A percentile compares a stretch with the other conserved stretches of the same genome.
Evolutionary conservation across 1,140 invertebrate species (phyloP).

Genomic region (Chironomus striatipennis): DNA sequence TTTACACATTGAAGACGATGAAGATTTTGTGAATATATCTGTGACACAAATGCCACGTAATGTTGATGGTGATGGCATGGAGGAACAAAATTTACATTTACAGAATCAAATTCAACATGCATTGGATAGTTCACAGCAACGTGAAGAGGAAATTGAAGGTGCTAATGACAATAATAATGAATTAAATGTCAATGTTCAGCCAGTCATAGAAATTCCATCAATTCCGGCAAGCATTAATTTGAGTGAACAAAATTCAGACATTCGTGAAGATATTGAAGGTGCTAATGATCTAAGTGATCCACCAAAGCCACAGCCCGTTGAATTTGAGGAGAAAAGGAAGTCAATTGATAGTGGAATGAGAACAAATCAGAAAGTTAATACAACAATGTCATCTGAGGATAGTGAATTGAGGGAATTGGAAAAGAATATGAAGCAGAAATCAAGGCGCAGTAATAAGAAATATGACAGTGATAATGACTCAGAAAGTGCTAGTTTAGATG

Average conservation of each 20-base stretch:
- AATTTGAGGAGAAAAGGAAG: not conserved
- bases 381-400: not conserved
- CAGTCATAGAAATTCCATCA: not conserved
- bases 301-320: not conserved
- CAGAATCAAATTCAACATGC: constrained; percentile 25
- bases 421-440: constrained; percentile 31
- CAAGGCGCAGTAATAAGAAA: constrained; percentile 25
- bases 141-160: constrained; percentile 48
- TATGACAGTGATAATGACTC: constrained; percentile 26
- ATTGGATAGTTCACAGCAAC: constrained; percentile 37
- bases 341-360: not conserved
- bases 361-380: not conserved
- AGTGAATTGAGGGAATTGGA: constrained; percentile 25
- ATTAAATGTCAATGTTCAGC: not conserved
- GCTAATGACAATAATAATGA: constrained; percentile 46
- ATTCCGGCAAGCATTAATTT: not conserved
- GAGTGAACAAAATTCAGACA: not conserved
- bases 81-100: not conserved
- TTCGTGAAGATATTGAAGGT: constrained; percentile 20
- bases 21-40: not conserved
- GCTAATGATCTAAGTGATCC: constrained; percentile 25
- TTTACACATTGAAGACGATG: constrained; percentile 14
- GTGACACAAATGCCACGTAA: not conserved
- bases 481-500: constrained; percentile 29
- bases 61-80: not conserved